Percentiles rank a stretch among this genome's conserved stretches.
Conservation (phyloP, 2,797 vertebrate genomes). For the Falco biarmicus region DNA sequence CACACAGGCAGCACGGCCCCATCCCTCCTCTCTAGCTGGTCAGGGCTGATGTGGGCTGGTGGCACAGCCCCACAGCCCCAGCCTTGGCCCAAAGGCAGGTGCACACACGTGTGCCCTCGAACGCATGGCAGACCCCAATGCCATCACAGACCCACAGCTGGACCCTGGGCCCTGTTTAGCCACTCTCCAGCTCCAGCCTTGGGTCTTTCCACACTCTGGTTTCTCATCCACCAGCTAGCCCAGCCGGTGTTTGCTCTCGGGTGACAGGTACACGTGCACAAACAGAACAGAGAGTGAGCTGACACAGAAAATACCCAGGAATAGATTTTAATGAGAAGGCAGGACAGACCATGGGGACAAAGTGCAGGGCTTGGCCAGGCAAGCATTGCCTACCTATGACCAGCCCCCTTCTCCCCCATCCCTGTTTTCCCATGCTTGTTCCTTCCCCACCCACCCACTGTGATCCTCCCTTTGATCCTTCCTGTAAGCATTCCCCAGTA, state of each 20-base stretch:
- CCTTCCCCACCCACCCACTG: background rate
- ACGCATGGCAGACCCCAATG: fast-evolving
- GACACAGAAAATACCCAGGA: background rate
- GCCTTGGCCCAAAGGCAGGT: background rate
- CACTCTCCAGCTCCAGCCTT: background rate
- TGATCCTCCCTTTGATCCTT: background rate
- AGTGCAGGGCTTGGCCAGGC: background rate
- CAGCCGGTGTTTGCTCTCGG: background rate
- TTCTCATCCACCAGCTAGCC: fast-evolving
- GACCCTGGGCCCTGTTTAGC: background rate
- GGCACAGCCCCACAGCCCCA: background rate
- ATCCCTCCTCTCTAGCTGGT: background rate
- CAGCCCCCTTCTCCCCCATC: background rate
- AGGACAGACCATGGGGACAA: background rate
- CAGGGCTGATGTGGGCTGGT: background rate
- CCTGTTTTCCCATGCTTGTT: background rate
- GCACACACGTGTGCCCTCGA: background rate
- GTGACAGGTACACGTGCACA: background rate
- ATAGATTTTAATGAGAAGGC: background rate
- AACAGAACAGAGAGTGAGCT: background rate
- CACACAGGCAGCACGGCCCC: fast-evolving
- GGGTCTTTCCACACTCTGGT: background rate
- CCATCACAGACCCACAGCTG: fast-evolving
- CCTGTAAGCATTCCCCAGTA: background rate
- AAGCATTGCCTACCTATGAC: fast-evolving